These are phyloP conservation scores for Taenioides sp. DNA, from an alignment of 2,797 vertebrate species.

Conservation along the genomic window DNA sequence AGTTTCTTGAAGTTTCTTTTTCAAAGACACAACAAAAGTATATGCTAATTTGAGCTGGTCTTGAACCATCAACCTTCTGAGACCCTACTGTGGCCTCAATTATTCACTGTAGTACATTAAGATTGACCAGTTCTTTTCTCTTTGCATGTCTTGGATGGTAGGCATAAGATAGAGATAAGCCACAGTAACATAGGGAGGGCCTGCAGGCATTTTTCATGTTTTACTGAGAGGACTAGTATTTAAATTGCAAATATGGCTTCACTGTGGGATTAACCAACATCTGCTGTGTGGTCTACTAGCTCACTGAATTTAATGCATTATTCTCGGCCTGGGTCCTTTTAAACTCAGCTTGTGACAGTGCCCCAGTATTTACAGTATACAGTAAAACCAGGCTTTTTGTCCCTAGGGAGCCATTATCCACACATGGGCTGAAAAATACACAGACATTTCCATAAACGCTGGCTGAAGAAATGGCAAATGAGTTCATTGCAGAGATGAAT, in stretches of 20 bases:
- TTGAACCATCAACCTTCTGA: neutral
- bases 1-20: neutral
- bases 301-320: constrained; percentile 37
- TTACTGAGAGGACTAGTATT: neutral
- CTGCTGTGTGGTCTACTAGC: constrained; percentile 17
- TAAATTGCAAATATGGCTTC: constrained; percentile 25
- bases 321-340: constrained; percentile 33
- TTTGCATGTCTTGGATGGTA: neutral
- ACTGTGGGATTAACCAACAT: constrained; percentile 28
- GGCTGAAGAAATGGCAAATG: constrained; percentile 26
- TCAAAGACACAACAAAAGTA: neutral
- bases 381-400: constrained; percentile 26
- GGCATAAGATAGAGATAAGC: neutral
- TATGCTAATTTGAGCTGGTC: neutral
- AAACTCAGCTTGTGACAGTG: constrained; percentile 20
- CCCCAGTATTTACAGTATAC: constrained; percentile 28
- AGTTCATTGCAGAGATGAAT: constrained; percentile 20
- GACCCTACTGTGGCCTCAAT: neutral
- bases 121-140: neutral
- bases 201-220: neutral
- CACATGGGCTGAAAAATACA: constrained; percentile 30
- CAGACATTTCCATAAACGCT: constrained; percentile 29
- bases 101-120: neutral
- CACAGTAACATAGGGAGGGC: neutral
- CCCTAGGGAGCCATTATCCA: constrained; percentile 24